These are phyloP conservation scores for Corythornis cristatus DNA, from an alignment of 2,113 vertebrate genomes.

Conservation along the genomic window DNA sequence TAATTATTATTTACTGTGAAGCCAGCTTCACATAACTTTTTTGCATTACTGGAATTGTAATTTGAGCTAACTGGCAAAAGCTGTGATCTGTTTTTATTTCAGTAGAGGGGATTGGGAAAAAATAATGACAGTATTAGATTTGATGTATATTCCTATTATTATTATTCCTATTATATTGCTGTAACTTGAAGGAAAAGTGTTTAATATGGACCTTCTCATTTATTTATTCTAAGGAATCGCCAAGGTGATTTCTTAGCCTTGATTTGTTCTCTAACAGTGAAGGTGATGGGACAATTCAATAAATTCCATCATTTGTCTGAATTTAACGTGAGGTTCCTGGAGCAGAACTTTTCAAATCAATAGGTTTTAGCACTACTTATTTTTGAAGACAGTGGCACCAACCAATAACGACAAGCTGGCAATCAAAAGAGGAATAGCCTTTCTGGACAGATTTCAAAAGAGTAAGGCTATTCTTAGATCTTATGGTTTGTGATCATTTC, in stretches of 20 bases:
- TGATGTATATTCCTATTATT: not conserved
- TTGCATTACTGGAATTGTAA: not conserved
- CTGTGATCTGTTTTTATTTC: not conserved
- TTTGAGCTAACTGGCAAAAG: not conserved
- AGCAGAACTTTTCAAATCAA: constrained; percentile 16
- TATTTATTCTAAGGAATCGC: not conserved
- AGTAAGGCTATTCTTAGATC: not conserved
- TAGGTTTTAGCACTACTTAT: constrained; percentile 32
- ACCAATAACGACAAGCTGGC: constrained; percentile 14
- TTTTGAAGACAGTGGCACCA: constrained; percentile 20
- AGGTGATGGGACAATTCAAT: constrained; percentile 25
- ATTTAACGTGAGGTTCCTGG: constrained; percentile 8
- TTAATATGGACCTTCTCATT: not conserved
- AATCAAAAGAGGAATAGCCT: constrained; percentile 17
- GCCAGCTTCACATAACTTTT: not conserved
- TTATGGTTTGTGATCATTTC: not conserved
- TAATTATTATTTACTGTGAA: no score
- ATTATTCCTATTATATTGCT: not conserved
- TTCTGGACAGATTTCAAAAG: constrained; percentile 61
- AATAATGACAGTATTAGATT: not conserved
- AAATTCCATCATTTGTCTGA: not conserved
- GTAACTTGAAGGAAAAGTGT: not conserved
- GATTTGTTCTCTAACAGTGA: not conserved
- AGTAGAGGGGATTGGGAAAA: not conserved
- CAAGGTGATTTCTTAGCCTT: not conserved